Base-by-base conservation (phyloP, 2,113 vertebrate species). In the Xiphophorus maculatus region DNA sequence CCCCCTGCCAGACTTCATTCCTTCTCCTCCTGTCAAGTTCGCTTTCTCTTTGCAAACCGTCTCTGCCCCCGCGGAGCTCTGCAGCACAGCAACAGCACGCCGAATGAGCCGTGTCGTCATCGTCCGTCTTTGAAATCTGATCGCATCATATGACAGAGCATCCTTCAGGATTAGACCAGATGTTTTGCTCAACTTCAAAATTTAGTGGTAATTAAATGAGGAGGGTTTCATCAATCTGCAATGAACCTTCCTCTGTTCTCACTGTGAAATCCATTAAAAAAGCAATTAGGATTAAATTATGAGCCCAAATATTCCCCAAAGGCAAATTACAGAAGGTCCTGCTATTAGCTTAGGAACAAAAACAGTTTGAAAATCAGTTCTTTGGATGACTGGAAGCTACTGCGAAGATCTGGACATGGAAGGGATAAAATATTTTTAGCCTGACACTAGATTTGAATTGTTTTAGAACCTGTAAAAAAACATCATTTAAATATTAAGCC, bases 1-100 rank as follows among this genome's bases (percentile, higher is more conserved):
- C 48, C 66, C 28, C 58, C 33, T 1, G 29, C 63, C 48, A 17
- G 13, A 37, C 2, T 54, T 14, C 27, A 48, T 10, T 42, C 27
- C 60, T 10, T 61, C 30, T 32, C 37, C 27, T 69, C 65, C 54
- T 63, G 68, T 70, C 66, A 74, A 25, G 27, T 48, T 64, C 22
- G 62, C 66, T 63, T 17, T 58, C 35, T 64, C 37, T 63, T 69
- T 42, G 22, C 63, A 33, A 63, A 63, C 69, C 9, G 70, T 68
- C 84, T 80, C 66, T 84, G 85, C 83, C 66, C 60, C 0, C 72
- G 87, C 86, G 77, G 79, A 15, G 63, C 73, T 75, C 77, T 27
- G 72, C 63, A 66, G 81, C 73, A 35, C 80, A 66, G 82, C 67
- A 68, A 65, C 79, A 77, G 69, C 35, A 66, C 4, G 30, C n/a